Base-by-base conservation (phyloP, 2,113 vertebrate genomes). In the Atractosteus spatula region DNA sequence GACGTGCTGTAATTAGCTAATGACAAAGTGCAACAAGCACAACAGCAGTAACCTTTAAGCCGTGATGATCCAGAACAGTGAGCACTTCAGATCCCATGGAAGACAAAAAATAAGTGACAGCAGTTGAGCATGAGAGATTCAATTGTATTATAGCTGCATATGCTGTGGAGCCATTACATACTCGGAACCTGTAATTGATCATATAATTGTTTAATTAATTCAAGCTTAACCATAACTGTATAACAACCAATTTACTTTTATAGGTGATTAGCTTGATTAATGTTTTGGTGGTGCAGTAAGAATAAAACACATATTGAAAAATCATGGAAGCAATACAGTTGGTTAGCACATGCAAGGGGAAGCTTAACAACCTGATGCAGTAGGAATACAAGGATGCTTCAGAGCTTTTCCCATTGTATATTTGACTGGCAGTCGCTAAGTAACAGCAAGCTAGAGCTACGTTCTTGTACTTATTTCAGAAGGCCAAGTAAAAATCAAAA, bases 121-220 rank as follows among this genome's bases (percentile, higher is more conserved):
- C 45, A 63, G 47, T 14, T 3, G 41, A 8, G 66, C 45, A 45
- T 17, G 64, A 73, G 68, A 45, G 41, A 70, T 63, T 54, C 47
- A 41, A 57, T 64, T 69, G 5, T 67, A 69, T 74, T 29, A 41
- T 55, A 41, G n/a, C 5, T 56, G 51, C 73, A 64, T 74, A 74
- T 69, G 67, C 14, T 56, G 41, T 54, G 14, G 4, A 41, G 69
- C 56, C 63, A 74, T 64, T 63, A 74, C 56, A 41, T 43, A 45
- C 65, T 42, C 67, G 63, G 66, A 69, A 56, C 43, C 61, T 42
- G 41, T 70, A 74, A 69, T 74, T 70, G 61, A 64, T 70, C 61
- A 64, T 69, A 69, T 74, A 65, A 69, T 74, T 74, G 51, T 64
- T 69, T 70, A 64, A 69, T 69, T 70, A 63, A 74, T 74, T 59